Percentiles rank a stretch among this genome's conserved stretches.
Evolutionary conservation across 2,113 vertebrate species (phyloP).

Genomic region (Furnarius figulus): DNA sequence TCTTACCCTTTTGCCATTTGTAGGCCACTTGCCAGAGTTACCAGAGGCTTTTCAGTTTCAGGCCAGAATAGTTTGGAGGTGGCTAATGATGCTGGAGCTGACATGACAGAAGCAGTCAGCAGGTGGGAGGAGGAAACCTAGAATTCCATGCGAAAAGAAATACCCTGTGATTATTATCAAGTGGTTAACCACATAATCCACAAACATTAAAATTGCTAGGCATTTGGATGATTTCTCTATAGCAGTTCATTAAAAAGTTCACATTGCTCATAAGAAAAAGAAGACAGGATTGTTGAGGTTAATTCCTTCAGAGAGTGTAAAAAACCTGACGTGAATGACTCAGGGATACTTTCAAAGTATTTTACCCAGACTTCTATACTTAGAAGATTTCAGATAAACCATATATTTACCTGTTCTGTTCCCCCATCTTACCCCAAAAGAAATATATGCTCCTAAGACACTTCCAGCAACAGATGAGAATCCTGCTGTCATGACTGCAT

Average conservation of each 20-base stretch:
- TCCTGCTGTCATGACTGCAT: constrained; percentile 86
- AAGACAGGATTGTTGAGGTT: neutral
- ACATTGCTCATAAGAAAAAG: neutral
- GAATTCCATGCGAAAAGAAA: constrained; percentile 5
- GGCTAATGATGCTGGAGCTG: constrained; percentile 85
- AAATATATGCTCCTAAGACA: constrained; percentile 85
- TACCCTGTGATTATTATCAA: neutral
- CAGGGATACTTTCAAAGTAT: neutral
- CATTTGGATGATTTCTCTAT: neutral
- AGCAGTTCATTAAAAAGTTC: neutral
- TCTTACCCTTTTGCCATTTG: constrained; percentile 78
- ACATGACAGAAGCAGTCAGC: constrained; percentile 87
- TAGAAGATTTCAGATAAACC: neutral
- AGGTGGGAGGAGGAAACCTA: constrained; percentile 85
- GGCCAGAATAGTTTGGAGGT: constrained; percentile 88
- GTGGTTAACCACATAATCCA: neutral
- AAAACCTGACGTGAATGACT: neutral
- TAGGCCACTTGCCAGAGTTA: constrained; percentile 57
- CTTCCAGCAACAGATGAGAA: constrained; percentile 85
- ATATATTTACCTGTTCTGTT: neutral
- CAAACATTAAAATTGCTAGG: neutral
- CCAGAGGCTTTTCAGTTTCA: constrained; percentile 78
- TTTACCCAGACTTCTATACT: neutral
- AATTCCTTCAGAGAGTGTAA: neutral
- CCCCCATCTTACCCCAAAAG: constrained; percentile 82